These are phyloP conservation scores for Amorpha juglandis DNA, from an alignment of 2,888 invertebrate species.

Conservation along the genomic window DNA sequence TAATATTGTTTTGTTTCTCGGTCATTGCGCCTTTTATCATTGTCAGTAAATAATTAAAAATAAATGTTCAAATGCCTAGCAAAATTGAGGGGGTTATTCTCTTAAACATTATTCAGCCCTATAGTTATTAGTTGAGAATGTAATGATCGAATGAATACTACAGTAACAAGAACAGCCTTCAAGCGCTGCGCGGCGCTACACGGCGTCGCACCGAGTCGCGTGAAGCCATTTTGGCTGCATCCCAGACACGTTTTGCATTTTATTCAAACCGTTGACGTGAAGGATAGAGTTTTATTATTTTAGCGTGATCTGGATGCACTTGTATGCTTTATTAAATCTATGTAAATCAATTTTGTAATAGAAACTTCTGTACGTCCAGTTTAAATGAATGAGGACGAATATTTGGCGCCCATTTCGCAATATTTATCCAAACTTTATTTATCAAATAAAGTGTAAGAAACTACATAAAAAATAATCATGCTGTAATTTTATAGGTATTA, in stretches of 20 bases:
- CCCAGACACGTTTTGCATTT: conserved; percentile 83
- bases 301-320: conserved; percentile 79
- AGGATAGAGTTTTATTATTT: conserved; percentile 83
- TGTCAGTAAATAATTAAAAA: too few relatives aligned
- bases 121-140: conserved; percentile 7
- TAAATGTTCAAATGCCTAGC: background rate
- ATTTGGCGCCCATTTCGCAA: too few relatives aligned
- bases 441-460: too few relatives aligned
- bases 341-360: background rate
- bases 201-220: conserved; percentile 45
- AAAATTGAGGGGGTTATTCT: background rate
- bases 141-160: conserved; percentile 30
- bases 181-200: conserved; percentile 32
- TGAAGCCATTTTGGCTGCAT: conserved; percentile 71
- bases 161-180: conserved; percentile 44
- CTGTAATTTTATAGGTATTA: too few relatives aligned
- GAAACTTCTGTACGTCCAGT: background rate
- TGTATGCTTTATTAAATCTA: conserved; percentile 28
- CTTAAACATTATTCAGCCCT: background rate
- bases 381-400: too few relatives aligned
- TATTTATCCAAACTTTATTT: too few relatives aligned
- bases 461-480: too few relatives aligned
- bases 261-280: conserved; percentile 82
- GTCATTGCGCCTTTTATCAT: too few relatives aligned
- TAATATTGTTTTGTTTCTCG: too few relatives aligned